phyloP scores from a whole-genome alignment of 1,140 invertebrate species.

The Parapsyche elsis region DNA sequence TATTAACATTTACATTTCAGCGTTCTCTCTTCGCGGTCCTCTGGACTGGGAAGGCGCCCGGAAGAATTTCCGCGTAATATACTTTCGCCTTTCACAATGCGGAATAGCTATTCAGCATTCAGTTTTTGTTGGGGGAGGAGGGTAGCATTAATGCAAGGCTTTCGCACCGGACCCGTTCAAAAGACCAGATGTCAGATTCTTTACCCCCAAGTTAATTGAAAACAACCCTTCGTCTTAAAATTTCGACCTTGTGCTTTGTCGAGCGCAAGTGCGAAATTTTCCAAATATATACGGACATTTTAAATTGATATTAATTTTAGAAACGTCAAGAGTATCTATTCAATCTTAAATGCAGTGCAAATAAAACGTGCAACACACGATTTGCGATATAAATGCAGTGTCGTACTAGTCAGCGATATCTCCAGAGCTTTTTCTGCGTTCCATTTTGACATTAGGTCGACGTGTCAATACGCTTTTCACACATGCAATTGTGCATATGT shows the following conservation, averaged over 20 bases:
- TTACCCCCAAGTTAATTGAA: neutral
- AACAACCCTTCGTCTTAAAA: neutral
- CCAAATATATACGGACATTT: neutral
- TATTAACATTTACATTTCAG: neutral
- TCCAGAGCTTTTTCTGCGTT: slow-evolving; percentile 7
- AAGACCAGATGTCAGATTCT: slow-evolving; percentile 15
- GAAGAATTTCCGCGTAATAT: neutral
- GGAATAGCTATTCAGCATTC: slow-evolving; percentile 12
- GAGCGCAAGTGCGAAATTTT: neutral
- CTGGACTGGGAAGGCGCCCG: neutral
- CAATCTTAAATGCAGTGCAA: slow-evolving; percentile 24
- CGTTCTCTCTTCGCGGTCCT: neutral
- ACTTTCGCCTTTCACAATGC: neutral
- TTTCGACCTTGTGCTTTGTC: neutral
- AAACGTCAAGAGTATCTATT: neutral
- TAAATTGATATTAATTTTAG: neutral
- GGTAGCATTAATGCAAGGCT: neutral
- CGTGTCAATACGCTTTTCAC: neutral
- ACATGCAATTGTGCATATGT: too few relatives aligned
- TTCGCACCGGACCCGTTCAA: neutral
- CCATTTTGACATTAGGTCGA: neutral
- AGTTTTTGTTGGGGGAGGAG: neutral
- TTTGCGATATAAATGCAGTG: slow-evolving; percentile 9
- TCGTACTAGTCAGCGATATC: slow-evolving; percentile 15
- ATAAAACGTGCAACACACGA: slow-evolving; percentile 1